Conservation (phyloP, 1,140 invertebrate species). For the Pseudomyrmex dendroicus region DNA sequence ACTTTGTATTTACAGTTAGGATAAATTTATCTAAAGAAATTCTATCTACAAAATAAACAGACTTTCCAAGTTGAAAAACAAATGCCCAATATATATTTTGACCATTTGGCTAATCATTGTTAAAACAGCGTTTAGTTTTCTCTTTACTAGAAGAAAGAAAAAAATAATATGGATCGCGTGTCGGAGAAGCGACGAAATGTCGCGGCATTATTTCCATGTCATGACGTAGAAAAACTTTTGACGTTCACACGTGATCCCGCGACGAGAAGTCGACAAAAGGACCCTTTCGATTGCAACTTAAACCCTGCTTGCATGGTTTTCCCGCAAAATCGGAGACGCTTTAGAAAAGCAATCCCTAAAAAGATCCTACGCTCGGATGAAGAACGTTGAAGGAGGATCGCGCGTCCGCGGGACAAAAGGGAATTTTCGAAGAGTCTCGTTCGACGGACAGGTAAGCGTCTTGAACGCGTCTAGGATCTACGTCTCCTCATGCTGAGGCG, state of each 20-base stretch:
- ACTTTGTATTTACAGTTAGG: no score
- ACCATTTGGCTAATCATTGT: no score
- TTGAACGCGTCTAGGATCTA: slow-evolving; percentile 49
- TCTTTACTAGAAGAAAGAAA: not conserved
- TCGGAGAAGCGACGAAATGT: not conserved
- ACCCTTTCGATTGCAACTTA: slow-evolving; percentile 22
- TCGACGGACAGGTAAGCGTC: slow-evolving; percentile 65
- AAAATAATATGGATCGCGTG: not conserved
- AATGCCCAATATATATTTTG: no score
- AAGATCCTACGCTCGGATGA: slow-evolving; percentile 55
- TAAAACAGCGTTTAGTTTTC: not conserved
- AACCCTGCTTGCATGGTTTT: slow-evolving; percentile 34
- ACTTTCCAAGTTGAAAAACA: no score
- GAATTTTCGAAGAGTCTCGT: slow-evolving; percentile 51
- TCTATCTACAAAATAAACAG: no score
- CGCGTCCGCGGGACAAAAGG: slow-evolving; percentile 57
- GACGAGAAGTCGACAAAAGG: slow-evolving; percentile 56
- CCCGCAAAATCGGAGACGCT: slow-evolving; percentile 27
- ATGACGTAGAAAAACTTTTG: not conserved
- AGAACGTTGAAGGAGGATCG: slow-evolving; percentile 22
- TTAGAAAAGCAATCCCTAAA: slow-evolving; percentile 17
- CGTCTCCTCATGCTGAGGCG: slow-evolving; percentile 26
- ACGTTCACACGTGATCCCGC: slow-evolving; percentile 15
- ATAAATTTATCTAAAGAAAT: no score
- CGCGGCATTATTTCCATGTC: not conserved